These are phyloP conservation scores for Paguma larvata DNA, from an alignment of 2,797 vertebrate species.

Conservation along the genomic window DNA sequence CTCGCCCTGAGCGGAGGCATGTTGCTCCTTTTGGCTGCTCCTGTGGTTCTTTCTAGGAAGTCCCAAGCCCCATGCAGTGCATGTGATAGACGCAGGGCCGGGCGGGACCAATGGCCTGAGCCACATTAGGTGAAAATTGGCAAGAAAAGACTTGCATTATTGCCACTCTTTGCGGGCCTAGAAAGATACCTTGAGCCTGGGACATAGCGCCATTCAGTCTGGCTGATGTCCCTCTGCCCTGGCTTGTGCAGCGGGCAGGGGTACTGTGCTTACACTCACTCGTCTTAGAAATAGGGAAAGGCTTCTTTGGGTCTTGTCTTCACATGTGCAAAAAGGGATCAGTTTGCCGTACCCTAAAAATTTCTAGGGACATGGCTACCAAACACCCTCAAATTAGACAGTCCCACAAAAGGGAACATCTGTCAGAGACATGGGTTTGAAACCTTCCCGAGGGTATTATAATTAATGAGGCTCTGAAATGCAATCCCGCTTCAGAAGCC, in stretches of 20 bases:
- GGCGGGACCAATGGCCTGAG: neutral
- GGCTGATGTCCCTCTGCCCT: neutral
- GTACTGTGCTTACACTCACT: neutral
- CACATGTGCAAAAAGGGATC: slow-evolving; percentile 24
- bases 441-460: neutral
- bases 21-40: neutral
- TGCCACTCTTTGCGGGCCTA: neutral
- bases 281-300: slow-evolving; percentile 1
- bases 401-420: slow-evolving; percentile 48
- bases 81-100: neutral
- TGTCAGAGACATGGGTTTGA: slow-evolving; percentile 43
- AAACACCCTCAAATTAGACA: slow-evolving; percentile 47
- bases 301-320: slow-evolving; percentile 46
- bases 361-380: slow-evolving; percentile 55
- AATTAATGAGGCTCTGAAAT: slow-evolving; percentile 58
- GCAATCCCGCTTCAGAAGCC: neutral
- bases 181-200: neutral
- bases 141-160: neutral
- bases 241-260: neutral
- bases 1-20: neutral
- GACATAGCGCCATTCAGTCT: neutral
- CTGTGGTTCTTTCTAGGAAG: slow-evolving; percentile 46
- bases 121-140: neutral
- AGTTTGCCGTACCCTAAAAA: slow-evolving; percentile 55
- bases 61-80: neutral